A percentile compares a stretch with the other conserved stretches of the same genome.
Evolutionary conservation across 2,797 vertebrate species (phyloP).

Genomic region (Brachyrhaphis roseni): DNA sequence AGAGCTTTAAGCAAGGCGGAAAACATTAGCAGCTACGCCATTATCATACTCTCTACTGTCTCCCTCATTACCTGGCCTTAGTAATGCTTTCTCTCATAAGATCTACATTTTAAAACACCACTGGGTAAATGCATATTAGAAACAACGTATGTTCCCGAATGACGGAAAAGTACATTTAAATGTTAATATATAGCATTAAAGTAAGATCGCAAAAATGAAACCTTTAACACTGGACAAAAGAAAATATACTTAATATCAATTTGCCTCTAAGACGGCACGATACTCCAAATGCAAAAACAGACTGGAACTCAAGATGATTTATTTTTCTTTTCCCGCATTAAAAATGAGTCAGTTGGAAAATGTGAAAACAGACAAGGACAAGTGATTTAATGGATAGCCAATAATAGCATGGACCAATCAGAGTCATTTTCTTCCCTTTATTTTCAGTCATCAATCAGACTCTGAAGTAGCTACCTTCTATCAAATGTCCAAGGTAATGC

Average conservation of each 20-base stretch:
- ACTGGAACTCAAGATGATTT: not conserved
- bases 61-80: constrained; percentile 43
- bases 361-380: not conserved
- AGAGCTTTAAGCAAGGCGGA: constrained; percentile 34
- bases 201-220: not conserved
- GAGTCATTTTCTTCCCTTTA: constrained; percentile 10
- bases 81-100: constrained; percentile 31
- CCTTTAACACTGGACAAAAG: not conserved
- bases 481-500: constrained; percentile 7
- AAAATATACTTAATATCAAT: not conserved
- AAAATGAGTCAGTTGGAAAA: not conserved
- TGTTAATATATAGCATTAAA: not conserved
- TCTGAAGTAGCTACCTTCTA: constrained; percentile 8
- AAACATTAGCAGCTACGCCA: constrained; percentile 32
- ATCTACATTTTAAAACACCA: constrained; percentile 11
- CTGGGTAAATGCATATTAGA: constrained; percentile 24
- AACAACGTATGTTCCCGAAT: not conserved
- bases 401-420: constrained; percentile 25
- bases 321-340: not conserved
- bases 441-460: constrained; percentile 24
- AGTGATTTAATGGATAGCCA: constrained; percentile 22
- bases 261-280: not conserved
- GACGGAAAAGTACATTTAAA: not conserved
- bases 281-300: not conserved
- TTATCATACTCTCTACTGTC: constrained; percentile 26